Percentiles rank a stretch among this genome's conserved stretches.
Evolutionary conservation across 2,797 vertebrate species (phyloP).

Genomic region (Falco biarmicus): DNA sequence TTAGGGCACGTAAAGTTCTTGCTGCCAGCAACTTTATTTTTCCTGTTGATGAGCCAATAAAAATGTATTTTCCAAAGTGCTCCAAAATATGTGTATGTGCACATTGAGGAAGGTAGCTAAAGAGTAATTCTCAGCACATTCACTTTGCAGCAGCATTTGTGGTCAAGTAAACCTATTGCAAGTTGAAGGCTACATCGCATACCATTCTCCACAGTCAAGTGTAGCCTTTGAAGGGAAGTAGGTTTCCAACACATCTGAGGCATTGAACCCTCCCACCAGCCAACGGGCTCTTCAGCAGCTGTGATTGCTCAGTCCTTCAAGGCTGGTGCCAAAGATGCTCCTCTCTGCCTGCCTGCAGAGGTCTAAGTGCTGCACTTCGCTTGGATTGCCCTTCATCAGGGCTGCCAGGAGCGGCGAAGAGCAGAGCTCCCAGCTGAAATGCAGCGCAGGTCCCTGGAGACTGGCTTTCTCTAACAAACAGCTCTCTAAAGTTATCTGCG

Average conservation of each 20-base stretch:
- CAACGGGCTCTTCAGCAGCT: not conserved
- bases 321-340: not conserved
- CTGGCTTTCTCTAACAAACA: not conserved
- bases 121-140: not conserved
- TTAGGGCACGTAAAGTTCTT: conserved; percentile 66
- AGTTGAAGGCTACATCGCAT: not conserved
- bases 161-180: not conserved
- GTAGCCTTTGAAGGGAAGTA: not conserved
- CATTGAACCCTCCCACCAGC: not conserved
- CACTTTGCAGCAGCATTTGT: not conserved
- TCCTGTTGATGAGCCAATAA: not conserved
- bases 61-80: conserved; percentile 16
- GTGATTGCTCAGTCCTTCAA: not conserved
- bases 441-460: rapidly evolving
- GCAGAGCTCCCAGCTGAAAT: not conserved
- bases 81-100: not conserved
- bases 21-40: conserved; percentile 52
- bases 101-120: not conserved
- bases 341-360: not conserved
- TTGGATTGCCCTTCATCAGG: not conserved
- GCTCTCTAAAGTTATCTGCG: not conserved
- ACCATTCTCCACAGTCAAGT: not conserved
- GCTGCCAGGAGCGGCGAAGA: not conserved
- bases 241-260: not conserved
- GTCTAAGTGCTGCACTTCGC: not conserved